phyloP scores from a whole-genome alignment of 2,113 vertebrate genomes.

The Colistium nudipinnis region DNA sequence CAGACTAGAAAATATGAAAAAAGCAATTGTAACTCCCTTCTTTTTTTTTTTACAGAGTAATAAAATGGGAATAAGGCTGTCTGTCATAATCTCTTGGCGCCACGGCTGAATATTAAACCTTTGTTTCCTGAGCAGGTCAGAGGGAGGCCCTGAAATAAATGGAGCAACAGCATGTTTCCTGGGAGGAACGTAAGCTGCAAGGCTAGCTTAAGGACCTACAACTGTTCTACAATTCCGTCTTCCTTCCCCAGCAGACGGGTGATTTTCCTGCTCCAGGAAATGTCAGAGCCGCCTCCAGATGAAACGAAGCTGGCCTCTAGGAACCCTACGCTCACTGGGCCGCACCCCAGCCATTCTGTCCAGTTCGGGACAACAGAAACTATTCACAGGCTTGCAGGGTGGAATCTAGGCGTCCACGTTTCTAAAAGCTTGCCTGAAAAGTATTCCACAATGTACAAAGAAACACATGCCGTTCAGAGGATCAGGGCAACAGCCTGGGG shows the following conservation, averaged over 20 bases:
- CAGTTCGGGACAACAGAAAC: not conserved
- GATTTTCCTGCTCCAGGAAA: constrained; percentile 63
- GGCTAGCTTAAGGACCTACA: constrained; percentile 46
- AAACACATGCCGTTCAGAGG: constrained; percentile 28
- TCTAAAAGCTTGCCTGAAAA: constrained; percentile 27
- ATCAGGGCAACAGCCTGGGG: not conserved
- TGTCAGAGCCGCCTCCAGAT: constrained; percentile 47
- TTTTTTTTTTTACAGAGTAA: not conserved
- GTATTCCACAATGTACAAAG: constrained; percentile 3
- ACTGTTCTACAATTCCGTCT: constrained; percentile 48
- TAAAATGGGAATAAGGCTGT: not conserved
- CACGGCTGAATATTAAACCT: constrained; percentile 38
- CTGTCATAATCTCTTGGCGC: not conserved
- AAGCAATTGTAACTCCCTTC: not conserved
- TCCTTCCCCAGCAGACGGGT: constrained; percentile 51
- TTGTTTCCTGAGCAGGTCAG: constrained; percentile 37
- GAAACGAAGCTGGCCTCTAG: constrained; percentile 30
- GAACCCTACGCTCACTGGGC: constrained; percentile 17
- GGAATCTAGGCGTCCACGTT: not conserved
- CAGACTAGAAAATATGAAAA: too few species aligned
- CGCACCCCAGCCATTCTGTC: constrained; percentile 16
- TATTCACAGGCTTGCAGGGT: not conserved
- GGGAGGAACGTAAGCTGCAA: constrained; percentile 34
- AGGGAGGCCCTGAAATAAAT: constrained; percentile 34
- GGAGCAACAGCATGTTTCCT: constrained; percentile 31